Evolutionary conservation across 2,888 invertebrate species (phyloP).

Genomic region (Diplolepis rosae): DNA sequence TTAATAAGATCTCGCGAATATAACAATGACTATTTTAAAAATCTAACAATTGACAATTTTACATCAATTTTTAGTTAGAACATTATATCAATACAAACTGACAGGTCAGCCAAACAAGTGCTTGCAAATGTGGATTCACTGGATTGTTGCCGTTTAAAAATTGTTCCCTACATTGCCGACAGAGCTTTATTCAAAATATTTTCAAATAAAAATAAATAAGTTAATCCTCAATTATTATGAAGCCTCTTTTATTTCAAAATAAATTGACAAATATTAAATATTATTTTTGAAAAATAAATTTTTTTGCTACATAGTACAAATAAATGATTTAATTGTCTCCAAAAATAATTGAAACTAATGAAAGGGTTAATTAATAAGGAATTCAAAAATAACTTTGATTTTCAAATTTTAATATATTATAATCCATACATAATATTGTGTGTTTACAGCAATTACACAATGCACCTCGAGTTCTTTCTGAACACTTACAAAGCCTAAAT

Average conservation of each 20-base stretch:
- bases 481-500: not conserved
- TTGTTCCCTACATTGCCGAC: not conserved
- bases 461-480: not conserved
- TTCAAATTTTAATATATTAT: not conserved
- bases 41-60: not conserved
- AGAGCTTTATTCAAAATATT: not conserved
- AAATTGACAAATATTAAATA: not conserved
- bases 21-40: not conserved
- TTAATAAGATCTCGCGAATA: not conserved
- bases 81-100: conserved; percentile 3
- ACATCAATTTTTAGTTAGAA: not conserved
- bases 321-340: too few relatives aligned
- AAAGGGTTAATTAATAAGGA: not conserved
- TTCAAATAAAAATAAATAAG: not conserved
- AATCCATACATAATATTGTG: not conserved
- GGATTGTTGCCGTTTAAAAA: not conserved
- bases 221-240: not conserved
- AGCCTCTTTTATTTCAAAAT: too few relatives aligned
- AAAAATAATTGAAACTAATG: too few relatives aligned
- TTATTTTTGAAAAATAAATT: too few relatives aligned
- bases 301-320: too few relatives aligned
- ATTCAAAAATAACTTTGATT: not conserved
- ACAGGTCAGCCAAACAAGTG: not conserved
- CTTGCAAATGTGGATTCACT: not conserved
- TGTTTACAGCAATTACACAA: conserved; percentile 6